Evolutionary conservation across 2,113 vertebrate genomes (phyloP), one percentile per base, ranked within the genome.

Genomic region (Mellivora capensis): DNA sequence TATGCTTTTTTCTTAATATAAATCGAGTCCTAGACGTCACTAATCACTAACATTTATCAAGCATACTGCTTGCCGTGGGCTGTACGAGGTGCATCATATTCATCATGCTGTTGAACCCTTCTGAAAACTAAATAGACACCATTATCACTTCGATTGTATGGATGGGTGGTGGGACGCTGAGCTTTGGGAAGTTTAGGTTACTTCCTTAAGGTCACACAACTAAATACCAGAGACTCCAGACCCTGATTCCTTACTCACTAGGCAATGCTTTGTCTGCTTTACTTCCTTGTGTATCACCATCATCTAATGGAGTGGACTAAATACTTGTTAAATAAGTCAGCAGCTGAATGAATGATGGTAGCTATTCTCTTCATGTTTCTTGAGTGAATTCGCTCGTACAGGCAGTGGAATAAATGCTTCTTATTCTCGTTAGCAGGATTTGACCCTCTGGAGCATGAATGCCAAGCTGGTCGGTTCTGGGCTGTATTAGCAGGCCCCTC

Each of bases 401-500:
- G 95, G 87, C 90, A 74, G 14, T 47, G 4, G 62, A 98, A 93
- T 98, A 94, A 98, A 52, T 31, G 37, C 64, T 98, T 93, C 93
- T 92, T 96, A 94, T 72, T 96, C 95, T 98, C 84, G 79, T 80
- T 42, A 72, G 87, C 98, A 98, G 99, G 98, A 91, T 69, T 27
- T 0, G 86, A 82, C 72, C 97, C 87, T 23, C 71, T 84, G 97
- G 89, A 97, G 97, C 97, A 98, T 98, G 98, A 95, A 97, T 84
- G 93, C 85, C 77, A 6, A 87, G 97, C 87, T 86, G 0, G 47
- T 57, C 6, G 0, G 27, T 80, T 69, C 88, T 31, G 42, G 49
- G 49, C 85, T 17, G 95, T 57, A 81, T 74, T 4, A 7, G 69
- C 59, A 88, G 82, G 49, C 91, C 69, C 90, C 61, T 57, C 69